These are phyloP conservation scores for Aproaerema taeniolella DNA, from an alignment of 2,888 invertebrate species.

Conservation along the genomic window DNA sequence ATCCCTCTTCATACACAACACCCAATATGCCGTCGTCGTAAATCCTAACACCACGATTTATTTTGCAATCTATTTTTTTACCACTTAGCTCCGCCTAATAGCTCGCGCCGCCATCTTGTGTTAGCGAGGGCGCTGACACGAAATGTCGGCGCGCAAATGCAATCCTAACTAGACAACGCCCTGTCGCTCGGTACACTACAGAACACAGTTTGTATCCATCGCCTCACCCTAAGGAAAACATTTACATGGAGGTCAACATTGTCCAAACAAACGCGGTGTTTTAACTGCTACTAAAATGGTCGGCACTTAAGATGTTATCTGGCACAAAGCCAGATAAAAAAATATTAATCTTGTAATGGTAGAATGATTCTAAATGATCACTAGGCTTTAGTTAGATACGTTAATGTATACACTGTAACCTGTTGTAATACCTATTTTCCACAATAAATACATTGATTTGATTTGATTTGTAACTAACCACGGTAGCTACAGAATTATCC, in stretches of 20 bases:
- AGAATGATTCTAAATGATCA: too few species aligned
- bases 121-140: slow-evolving; percentile 19
- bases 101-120: slow-evolving; percentile 29
- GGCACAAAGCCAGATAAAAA: too few species aligned
- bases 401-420: too few species aligned
- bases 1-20: slow-evolving; percentile 65
- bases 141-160: slow-evolving; percentile 37
- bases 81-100: slow-evolving; percentile 55
- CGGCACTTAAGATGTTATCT: too few species aligned
- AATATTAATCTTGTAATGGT: too few species aligned
- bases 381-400: too few species aligned
- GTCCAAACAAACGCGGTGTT: not conserved
- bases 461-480: too few species aligned
- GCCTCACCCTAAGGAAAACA: slow-evolving; percentile 58
- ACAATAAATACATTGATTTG: too few species aligned
- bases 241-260: slow-evolving; percentile 41
- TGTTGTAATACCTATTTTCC: too few species aligned
- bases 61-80: slow-evolving; percentile 68
- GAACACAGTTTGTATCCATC: slow-evolving; percentile 74
- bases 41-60: slow-evolving; percentile 61
- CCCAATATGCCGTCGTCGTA: slow-evolving; percentile 63
- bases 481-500: too few species aligned
- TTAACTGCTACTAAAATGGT: too few species aligned
- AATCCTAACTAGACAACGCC: slow-evolving; percentile 66
- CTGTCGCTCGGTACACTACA: slow-evolving; percentile 70